Evolutionary conservation across 1,140 invertebrate species (phyloP).

Genomic region (Drosophila sp.): DNA sequence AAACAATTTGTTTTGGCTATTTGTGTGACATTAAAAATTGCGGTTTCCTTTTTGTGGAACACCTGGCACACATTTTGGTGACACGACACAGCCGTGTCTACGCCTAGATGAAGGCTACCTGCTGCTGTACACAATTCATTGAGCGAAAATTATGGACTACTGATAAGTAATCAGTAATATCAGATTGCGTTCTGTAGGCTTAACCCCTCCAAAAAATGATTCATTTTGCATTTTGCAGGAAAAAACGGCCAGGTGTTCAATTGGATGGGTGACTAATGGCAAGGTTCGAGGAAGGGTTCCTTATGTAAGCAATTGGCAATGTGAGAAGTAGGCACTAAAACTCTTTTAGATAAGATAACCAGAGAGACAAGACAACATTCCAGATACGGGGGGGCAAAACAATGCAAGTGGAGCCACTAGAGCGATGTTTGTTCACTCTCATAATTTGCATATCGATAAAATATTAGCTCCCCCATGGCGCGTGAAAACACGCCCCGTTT

Average conservation of each 20-base stretch:
- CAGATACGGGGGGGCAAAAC: not conserved
- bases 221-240: slow-evolving; percentile 34
- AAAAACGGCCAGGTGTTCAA: slow-evolving; percentile 47
- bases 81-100: slow-evolving; percentile 10
- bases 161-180: slow-evolving; percentile 36
- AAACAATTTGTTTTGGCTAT: not conserved
- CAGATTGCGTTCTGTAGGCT: not conserved
- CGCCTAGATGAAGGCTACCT: not conserved
- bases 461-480: not conserved
- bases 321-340: not conserved
- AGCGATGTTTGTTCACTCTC: slow-evolving; percentile 3
- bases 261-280: slow-evolving; percentile 31
- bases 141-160: slow-evolving; percentile 44
- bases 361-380: not conserved
- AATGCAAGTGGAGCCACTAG: not conserved
- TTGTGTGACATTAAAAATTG: not conserved
- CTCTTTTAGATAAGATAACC: slow-evolving; percentile 36
- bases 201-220: slow-evolving; percentile 32
- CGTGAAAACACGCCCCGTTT: slow-evolving; percentile 56
- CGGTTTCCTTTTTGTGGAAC: slow-evolving; percentile 40
- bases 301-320: slow-evolving; percentile 39
- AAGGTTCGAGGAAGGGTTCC: slow-evolving; percentile 21
- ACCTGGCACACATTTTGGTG: slow-evolving; percentile 36
- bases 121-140: slow-evolving; percentile 20
- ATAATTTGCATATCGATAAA: slow-evolving; percentile 54